Evolutionary conservation across 2,888 invertebrate species (phyloP).

Genomic region (Chymomyza amoena): DNA sequence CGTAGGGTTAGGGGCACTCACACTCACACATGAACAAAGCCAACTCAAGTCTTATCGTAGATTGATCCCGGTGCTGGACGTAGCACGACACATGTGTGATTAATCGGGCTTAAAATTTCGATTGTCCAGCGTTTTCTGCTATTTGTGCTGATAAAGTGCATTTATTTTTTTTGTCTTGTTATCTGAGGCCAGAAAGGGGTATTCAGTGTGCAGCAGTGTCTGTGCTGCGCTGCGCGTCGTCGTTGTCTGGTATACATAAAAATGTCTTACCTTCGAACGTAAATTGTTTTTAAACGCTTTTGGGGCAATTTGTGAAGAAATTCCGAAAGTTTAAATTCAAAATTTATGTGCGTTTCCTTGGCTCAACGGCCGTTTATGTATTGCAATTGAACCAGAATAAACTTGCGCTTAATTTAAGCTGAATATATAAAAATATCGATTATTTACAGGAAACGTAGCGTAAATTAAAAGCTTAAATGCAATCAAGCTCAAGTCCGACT

Average conservation of each 20-base stretch:
- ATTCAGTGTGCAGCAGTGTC: neutral
- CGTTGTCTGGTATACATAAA: neutral
- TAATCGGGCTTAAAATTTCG: conserved; percentile 55
- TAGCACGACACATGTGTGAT: conserved; percentile 28
- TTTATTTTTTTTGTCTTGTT: conserved; percentile 26
- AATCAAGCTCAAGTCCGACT: neutral
- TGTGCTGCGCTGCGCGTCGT: neutral
- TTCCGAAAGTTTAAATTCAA: conserved; percentile 21
- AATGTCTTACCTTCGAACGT: neutral
- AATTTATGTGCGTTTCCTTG: conserved; percentile 43
- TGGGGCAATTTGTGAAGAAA: conserved; percentile 19
- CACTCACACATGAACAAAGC: neutral
- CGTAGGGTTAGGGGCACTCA: neutral
- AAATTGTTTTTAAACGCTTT: neutral
- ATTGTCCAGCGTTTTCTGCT: conserved; percentile 29
- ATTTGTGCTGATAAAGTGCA: conserved; percentile 46
- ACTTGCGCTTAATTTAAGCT: neutral
- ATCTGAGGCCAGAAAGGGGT: conserved; percentile 25
- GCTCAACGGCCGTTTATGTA: neutral
- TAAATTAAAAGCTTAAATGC: conserved; percentile 51
- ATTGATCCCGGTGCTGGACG: conserved; percentile 36
- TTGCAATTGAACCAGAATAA: conserved; percentile 24
- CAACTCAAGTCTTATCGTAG: conserved; percentile 46
- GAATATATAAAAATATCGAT: conserved; percentile 21
- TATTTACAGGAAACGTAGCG: conserved; percentile 51